phyloP scores from a whole-genome alignment of 2,113 vertebrate genomes.

The Rhea pennata region DNA sequence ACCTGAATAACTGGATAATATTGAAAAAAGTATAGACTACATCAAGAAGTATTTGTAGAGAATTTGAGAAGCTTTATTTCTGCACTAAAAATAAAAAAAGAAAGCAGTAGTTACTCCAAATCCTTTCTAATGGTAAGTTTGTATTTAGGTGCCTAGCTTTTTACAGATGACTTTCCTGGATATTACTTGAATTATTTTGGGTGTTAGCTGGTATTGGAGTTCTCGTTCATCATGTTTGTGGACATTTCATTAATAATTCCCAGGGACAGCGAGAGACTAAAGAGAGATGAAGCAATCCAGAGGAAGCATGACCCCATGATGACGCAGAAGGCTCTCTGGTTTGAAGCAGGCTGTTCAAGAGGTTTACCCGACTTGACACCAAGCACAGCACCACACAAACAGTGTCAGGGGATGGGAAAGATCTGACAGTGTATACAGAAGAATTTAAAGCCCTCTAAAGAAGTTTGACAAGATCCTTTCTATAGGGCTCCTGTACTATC shows the following conservation, averaged over 20 bases:
- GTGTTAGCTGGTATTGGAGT: neutral
- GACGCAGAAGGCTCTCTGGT: neutral
- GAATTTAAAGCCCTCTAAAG: neutral
- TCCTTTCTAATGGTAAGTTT: neutral
- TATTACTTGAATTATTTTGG: neutral
- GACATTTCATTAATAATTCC: neutral
- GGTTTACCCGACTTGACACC: neutral
- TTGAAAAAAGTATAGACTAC: neutral
- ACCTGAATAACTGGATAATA: neutral
- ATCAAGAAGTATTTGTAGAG: neutral
- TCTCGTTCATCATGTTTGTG: neutral
- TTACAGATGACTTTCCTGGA: neutral
- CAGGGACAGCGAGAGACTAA: rapidly evolving
- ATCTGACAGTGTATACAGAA: neutral
- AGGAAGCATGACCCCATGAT: rapidly evolving
- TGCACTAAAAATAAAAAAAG: neutral
- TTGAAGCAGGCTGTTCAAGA: neutral
- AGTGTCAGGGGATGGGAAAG: neutral
- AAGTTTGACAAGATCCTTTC: neutral
- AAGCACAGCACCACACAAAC: neutral
- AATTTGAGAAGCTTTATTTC: neutral
- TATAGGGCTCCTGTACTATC: neutral
- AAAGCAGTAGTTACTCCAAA: neutral
- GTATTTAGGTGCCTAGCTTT: neutral
- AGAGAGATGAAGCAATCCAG: neutral